phyloP scores from a whole-genome alignment of 2,797 vertebrate species.

The Glossophaga mutica region DNA sequence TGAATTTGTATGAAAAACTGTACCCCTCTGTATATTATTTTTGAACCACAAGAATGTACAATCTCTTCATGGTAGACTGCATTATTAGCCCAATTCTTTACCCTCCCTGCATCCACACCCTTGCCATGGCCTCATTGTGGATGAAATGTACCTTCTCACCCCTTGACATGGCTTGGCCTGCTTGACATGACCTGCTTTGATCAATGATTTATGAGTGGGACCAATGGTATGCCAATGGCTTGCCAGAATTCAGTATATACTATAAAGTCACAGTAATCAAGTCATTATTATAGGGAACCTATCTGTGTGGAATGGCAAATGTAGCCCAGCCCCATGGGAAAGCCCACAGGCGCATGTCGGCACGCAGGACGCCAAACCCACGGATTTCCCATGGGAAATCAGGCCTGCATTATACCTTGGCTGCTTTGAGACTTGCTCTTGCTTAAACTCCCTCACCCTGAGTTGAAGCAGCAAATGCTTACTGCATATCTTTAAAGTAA shows the following conservation, averaged over 20 bases:
- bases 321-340: too few relatives aligned
- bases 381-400: too few relatives aligned
- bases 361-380: too few relatives aligned
- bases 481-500: too few relatives aligned
- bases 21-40: not conserved
- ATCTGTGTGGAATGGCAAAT: too few relatives aligned
- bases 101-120: not conserved
- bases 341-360: too few relatives aligned
- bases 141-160: not conserved
- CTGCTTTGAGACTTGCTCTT: too few relatives aligned
- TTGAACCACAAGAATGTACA: not conserved
- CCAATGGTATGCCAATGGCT: not conserved
- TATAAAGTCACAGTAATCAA: not conserved
- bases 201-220: not conserved
- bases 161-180: not conserved
- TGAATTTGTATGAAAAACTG: not conserved
- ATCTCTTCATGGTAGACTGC: not conserved
- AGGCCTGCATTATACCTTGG: too few relatives aligned
- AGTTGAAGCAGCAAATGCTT: too few relatives aligned
- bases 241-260: not conserved
- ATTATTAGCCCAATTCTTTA: not conserved
- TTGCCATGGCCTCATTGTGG: not conserved
- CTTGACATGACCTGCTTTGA: not conserved
- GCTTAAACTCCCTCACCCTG: too few relatives aligned
- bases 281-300: not conserved